Evolutionary conservation across 2,797 vertebrate genomes (phyloP), one percentile per base, ranked within the genome.

Genomic region (Tragopan temminckii): DNA sequence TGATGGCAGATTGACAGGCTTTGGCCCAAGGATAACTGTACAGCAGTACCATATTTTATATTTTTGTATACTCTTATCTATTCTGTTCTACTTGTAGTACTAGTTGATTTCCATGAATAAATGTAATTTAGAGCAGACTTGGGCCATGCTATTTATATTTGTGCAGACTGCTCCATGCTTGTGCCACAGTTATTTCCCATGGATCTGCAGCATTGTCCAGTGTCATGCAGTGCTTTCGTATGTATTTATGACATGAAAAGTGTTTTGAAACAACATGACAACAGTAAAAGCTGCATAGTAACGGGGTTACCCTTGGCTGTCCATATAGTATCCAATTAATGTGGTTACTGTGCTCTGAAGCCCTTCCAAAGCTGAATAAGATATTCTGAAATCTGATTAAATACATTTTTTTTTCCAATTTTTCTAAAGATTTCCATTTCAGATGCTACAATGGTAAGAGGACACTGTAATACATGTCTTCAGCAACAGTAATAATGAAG

Each of bases 101-200:
- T 85, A 58, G 86, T 82, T 91, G 75, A 58, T 61, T 93, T 89
- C 53, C 45, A 36, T 43, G 68, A 38, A 71, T 33, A 69, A 68
- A 52, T 45, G 19, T 88, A 93, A 94, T 96, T 94, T 80, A 55
- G 90, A 90, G 68, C 84, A 95, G 90, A 93, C 91, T 93, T 91
- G 77, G 53, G 21, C 70, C 68, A 45, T 3, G 0, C 74, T 95
- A 74, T 93, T 95, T 95, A 77, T 90, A 69, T 88, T 94, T 74
- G 71, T 71, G 53, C 77, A 46, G 83, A 96, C 84, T 95, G 91
- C 61, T 91, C 94, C 82, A 53, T 92, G 61, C 87, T 95, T 91
- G 87, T 89, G 89, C 88, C 91, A 70, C 42, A 79, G 3, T 84
- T 79, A 70, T 71, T 96, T 97, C 82, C 80, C 86, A 61, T 75